Evolutionary conservation across 1,140 invertebrate genomes (phyloP), one percentile per base, ranked within the genome.

Genomic region (Rhopalosiphum maidis): DNA sequence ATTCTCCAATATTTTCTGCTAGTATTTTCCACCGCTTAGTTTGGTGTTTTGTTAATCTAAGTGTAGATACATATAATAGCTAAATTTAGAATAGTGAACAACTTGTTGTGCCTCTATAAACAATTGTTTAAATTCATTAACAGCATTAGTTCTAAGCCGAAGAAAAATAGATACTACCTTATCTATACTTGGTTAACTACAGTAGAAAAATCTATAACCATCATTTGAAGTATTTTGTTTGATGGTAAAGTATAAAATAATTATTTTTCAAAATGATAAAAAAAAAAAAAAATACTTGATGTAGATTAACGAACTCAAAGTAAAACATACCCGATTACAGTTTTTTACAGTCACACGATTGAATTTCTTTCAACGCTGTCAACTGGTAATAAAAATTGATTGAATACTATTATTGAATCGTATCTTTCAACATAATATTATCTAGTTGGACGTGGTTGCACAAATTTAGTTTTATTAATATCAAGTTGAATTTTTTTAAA

Each of bases 1-100:
- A 87, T 87, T 87, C 25, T 48, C 48, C 86, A 48, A 87, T 87
- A 48, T 83, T 83, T 83, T 41, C 82, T 83, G 82, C 11, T 82
- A 6, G n/a, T 18, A 35, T n/a, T 22, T 35, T 77, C 6, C 30
- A 77, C 30, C n/a, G 1, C 11, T 82, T 82, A 41, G 21, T 83
- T 41, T 41, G 37, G 35, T 83, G 37, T 83, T 83, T 83, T 37
- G 82, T 83, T 83, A 83, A 3, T 22, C 35, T 37, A 9, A 5
- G 77, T 6, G 77, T 6, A 22, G 6, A 82, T 1, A 82, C 46
- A 46, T 15, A 4, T 41, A 41, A 41, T 3, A 82, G 77, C 22
- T 4, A 82, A 82, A 21, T 82, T n/a, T 82, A 82, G 22, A 82
- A 37, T 82, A 82, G 77, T 21, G 18, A 21, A 18, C 22, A 83